Conservation (phyloP, 2,888 invertebrate species). For the Apodemia mormo region DNA sequence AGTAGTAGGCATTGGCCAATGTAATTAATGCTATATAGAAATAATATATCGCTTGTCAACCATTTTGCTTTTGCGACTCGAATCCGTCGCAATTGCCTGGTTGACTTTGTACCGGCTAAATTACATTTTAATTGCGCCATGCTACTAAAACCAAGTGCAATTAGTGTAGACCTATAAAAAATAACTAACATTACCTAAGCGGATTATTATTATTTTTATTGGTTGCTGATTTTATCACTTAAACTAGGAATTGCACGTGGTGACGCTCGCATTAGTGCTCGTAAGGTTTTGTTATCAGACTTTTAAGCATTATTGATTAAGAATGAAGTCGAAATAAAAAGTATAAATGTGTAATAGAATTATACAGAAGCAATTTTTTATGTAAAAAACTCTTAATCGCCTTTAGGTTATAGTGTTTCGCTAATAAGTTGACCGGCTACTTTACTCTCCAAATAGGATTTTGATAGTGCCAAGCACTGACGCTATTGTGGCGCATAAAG, state of each 20-base stretch:
- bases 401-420: too few relatives aligned
- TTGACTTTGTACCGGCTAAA: constrained; percentile 7
- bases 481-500: too few relatives aligned
- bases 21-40: neutral
- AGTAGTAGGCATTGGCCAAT: neutral
- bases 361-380: too few relatives aligned
- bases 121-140: constrained; percentile 6
- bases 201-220: neutral
- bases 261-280: neutral
- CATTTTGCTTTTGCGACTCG: neutral
- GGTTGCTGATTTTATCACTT: neutral
- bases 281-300: neutral
- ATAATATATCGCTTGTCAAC: neutral
- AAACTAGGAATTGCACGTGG: neutral
- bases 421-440: too few relatives aligned
- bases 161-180: neutral
- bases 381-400: too few relatives aligned
- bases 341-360: too few relatives aligned
- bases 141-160: neutral
- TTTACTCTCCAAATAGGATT: too few relatives aligned
- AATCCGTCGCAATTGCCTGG: neutral
- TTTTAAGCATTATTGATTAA: too few relatives aligned
- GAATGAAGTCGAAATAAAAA: too few relatives aligned
- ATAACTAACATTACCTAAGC: constrained; percentile 4
- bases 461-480: too few relatives aligned